Percentiles rank a stretch among this genome's conserved stretches.
phyloP scores from a whole-genome alignment of 2,797 vertebrate genomes.

The Spatula versicolor region DNA sequence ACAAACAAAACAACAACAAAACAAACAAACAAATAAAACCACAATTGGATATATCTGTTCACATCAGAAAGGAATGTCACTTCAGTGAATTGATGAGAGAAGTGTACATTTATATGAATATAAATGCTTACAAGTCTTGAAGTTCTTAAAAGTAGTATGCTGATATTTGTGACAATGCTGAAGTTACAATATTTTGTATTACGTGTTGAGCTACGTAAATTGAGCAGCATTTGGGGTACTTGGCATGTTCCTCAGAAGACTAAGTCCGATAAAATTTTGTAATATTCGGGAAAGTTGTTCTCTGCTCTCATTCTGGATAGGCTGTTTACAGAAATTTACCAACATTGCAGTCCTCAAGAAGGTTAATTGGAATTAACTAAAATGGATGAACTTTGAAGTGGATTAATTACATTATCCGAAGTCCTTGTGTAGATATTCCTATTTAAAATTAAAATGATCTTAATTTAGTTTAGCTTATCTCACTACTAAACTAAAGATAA shows the following conservation, averaged over 20 bases:
- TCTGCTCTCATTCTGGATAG: background rate
- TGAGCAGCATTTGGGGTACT: accelerated
- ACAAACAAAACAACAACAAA: background rate
- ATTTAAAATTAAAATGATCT: slow-evolving; percentile 60
- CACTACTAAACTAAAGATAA: slow-evolving; percentile 39
- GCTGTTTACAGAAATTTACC: background rate
- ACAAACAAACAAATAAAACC: background rate
- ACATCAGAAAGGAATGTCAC: background rate
- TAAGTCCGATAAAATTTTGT: background rate
- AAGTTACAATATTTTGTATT: background rate
- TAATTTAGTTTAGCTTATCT: slow-evolving; percentile 52
- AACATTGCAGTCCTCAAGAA: background rate
- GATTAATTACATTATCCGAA: slow-evolving; percentile 53
- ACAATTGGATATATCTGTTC: background rate
- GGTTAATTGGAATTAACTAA: slow-evolving; percentile 56
- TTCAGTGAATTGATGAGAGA: background rate
- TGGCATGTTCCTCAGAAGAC: background rate
- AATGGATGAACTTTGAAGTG: slow-evolving; percentile 53
- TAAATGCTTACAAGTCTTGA: background rate
- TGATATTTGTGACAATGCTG: background rate
- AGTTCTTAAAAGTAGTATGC: background rate
- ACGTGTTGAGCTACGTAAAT: background rate
- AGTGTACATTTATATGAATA: background rate
- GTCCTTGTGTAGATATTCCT: slow-evolving; percentile 29
- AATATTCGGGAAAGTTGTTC: background rate